phyloP scores from a whole-genome alignment of 2,888 invertebrate genomes.

The Hemistola chrysoprasaria region DNA sequence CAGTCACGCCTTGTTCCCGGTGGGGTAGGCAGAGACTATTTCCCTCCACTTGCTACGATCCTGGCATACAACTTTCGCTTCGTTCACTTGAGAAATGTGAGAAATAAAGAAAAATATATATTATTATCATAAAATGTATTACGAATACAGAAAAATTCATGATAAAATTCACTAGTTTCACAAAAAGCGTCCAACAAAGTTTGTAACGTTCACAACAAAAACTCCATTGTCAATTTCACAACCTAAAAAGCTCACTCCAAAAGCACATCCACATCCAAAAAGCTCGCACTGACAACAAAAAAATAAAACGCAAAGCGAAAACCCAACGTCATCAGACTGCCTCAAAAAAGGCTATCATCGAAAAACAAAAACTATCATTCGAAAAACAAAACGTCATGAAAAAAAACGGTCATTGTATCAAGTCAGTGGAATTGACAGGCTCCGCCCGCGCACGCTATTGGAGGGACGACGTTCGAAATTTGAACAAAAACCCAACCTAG shows the following conservation, averaged over 20 bases:
- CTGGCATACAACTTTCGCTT: no score
- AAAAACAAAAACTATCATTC: slow-evolving; percentile 36
- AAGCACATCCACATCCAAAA: no score
- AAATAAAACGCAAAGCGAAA: slow-evolving; percentile 4
- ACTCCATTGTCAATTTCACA: slow-evolving; percentile 15
- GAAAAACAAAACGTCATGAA: slow-evolving; percentile 31
- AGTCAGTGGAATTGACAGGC: slow-evolving; percentile 76
- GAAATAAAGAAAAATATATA: no score
- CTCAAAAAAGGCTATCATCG: neutral
- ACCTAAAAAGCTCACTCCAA: slow-evolving; percentile 17
- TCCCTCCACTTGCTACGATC: no score
- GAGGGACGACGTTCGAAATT: slow-evolving; percentile 74
- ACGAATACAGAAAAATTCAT: no score
- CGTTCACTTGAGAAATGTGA: no score
- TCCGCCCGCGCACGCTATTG: slow-evolving; percentile 78
- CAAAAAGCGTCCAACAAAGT: slow-evolving; percentile 1
- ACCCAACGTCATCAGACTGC: no score
- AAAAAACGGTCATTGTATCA: slow-evolving; percentile 72
- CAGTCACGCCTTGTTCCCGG: no score
- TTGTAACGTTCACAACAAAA: slow-evolving; percentile 7
- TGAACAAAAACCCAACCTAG: slow-evolving; percentile 79
- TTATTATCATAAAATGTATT: no score
- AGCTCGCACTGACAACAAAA: slow-evolving; percentile 9
- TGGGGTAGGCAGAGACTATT: no score
- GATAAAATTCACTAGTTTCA: neutral